phyloP scores from a whole-genome alignment of 1,140 invertebrate species.

The Penaeus chinensis region DNA sequence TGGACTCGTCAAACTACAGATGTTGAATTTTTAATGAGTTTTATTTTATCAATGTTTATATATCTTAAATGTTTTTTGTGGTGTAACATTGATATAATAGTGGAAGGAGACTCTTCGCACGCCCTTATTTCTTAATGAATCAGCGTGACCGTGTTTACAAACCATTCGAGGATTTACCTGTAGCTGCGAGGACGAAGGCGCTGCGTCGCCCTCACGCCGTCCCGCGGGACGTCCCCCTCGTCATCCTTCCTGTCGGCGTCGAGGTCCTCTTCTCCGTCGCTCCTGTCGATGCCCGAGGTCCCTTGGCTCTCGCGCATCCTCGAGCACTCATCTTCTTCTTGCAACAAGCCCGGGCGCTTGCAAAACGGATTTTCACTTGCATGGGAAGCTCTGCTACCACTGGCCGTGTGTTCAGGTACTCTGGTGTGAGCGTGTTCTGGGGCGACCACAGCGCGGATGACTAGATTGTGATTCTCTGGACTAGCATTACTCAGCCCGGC shows the following conservation, averaged over 20 bases:
- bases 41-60: no score
- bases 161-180: slow-evolving; percentile 31
- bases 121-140: no score
- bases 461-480: background rate
- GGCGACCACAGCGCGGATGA: background rate
- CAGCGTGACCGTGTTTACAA: no score
- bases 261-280: background rate
- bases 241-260: background rate
- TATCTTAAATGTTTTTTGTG: no score
- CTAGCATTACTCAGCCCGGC: background rate
- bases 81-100: no score
- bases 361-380: background rate
- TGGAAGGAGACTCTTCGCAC: no score
- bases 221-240: slow-evolving; percentile 17
- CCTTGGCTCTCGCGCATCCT: background rate
- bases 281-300: background rate
- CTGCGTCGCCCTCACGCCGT: slow-evolving; percentile 43
- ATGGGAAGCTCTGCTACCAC: background rate
- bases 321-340: background rate
- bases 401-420: background rate
- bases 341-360: background rate
- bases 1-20: no score
- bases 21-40: no score
- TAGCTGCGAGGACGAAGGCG: slow-evolving; percentile 49
- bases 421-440: background rate